A percentile compares a stretch with the other conserved stretches of the same genome.
These are phyloP conservation scores for Bombus picipes DNA, from an alignment of 1,140 invertebrate genomes.

Conservation along the genomic window DNA sequence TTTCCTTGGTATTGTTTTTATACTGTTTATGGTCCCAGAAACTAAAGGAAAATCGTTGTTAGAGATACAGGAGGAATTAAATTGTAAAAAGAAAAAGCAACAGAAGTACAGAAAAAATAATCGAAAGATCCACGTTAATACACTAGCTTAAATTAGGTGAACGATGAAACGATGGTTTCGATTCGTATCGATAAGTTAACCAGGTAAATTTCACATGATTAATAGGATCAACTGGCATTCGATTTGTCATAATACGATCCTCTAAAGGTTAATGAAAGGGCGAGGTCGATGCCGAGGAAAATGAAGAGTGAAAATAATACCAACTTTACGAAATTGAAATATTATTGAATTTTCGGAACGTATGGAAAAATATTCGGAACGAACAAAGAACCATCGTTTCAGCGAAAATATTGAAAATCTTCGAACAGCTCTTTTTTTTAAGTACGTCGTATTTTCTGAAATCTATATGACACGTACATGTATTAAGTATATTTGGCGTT, in stretches of 20 bases:
- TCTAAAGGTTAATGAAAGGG: background rate
- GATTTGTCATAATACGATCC: background rate
- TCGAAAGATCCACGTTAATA: slow-evolving; percentile 45
- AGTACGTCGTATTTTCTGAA: background rate
- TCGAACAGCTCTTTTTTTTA: background rate
- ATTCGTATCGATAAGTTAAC: background rate
- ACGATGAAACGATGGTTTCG: background rate
- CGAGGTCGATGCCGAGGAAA: background rate
- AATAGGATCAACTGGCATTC: background rate
- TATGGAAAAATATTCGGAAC: background rate
- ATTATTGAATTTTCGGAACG: background rate
- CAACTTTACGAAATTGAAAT: background rate
- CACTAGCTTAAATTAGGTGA: slow-evolving; percentile 43
- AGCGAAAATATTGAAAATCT: background rate
- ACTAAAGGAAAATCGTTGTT: slow-evolving; percentile 87
- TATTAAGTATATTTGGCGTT: background rate
- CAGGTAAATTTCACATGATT: too few relatives aligned
- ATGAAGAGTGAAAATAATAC: background rate
- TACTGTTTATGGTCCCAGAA: slow-evolving; percentile 87
- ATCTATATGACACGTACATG: background rate
- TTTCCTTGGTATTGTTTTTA: slow-evolving; percentile 84
- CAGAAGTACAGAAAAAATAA: slow-evolving; percentile 2
- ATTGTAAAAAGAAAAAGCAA: slow-evolving; percentile 64
- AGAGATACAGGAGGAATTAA: slow-evolving; percentile 85
- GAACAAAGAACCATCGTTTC: background rate